A percentile compares a stretch with the other conserved stretches of the same genome.
These are phyloP conservation scores for Tragopan temminckii DNA, from an alignment of 2,797 vertebrate species.

Conservation along the genomic window DNA sequence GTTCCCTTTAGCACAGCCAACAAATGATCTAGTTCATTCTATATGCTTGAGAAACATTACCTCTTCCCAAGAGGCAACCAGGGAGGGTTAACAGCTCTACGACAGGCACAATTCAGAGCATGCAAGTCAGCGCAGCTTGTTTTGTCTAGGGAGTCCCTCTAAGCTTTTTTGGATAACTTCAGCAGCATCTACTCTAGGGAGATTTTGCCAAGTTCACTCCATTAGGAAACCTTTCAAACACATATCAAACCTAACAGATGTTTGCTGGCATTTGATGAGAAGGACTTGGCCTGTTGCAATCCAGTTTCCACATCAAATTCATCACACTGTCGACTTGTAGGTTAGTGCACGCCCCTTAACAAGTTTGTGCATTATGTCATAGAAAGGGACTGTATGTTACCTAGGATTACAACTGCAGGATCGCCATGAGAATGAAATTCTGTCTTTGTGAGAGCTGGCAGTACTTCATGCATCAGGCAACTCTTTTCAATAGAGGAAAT, in stretches of 20 bases:
- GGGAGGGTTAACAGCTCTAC: neutral
- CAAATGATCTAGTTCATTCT: neutral
- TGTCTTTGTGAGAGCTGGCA: neutral
- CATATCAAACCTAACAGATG: neutral
- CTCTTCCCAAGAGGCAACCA: neutral
- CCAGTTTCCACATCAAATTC: neutral
- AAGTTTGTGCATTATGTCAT: neutral
- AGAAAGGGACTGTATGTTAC: neutral
- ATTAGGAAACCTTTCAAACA: slow-evolving; percentile 6
- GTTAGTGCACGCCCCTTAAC: neutral
- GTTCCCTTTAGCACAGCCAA: neutral
- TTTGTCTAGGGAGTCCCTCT: neutral
- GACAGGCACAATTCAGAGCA: neutral
- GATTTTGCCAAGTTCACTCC: neutral
- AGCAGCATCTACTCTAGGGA: neutral
- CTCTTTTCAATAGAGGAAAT: neutral
- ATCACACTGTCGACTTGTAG: neutral
- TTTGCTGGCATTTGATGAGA: neutral
- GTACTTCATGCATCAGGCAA: neutral
- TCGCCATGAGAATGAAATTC: neutral
- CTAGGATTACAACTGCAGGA: neutral
- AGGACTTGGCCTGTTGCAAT: neutral
- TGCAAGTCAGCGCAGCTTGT: neutral
- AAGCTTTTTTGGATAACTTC: neutral
- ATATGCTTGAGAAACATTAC: neutral